phyloP scores from a whole-genome alignment of 2,888 invertebrate species.

The Machimus rusticus region DNA sequence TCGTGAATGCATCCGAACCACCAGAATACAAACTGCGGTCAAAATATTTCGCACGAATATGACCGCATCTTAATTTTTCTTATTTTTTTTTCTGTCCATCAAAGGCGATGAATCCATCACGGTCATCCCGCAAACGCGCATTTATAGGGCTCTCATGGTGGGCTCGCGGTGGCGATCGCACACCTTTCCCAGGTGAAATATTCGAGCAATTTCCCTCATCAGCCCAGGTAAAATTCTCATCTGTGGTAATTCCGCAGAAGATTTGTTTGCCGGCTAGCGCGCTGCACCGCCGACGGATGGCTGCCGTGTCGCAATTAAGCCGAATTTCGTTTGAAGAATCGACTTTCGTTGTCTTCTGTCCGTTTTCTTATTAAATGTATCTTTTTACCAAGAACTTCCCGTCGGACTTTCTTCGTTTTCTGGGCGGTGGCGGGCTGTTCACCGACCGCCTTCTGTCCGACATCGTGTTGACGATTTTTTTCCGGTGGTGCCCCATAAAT shows the following conservation, averaged over 20 bases:
- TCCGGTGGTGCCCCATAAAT: slow-evolving; percentile 13
- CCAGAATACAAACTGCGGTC: background rate
- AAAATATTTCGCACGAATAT: background rate
- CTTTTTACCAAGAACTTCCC: background rate
- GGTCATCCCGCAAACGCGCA: background rate
- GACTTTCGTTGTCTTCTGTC: background rate
- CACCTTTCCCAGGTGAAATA: background rate
- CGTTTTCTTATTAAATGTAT: background rate
- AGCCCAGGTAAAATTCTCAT: background rate
- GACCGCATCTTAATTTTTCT: background rate
- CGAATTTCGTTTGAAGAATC: slow-evolving; percentile 2
- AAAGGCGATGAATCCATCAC: background rate
- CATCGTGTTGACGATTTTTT: slow-evolving; percentile 18
- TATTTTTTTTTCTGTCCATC: background rate
- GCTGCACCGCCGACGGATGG: background rate
- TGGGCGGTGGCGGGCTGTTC: background rate
- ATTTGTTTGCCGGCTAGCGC: background rate
- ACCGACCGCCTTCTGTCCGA: slow-evolving; percentile 3
- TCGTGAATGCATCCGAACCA: background rate
- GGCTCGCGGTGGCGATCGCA: background rate
- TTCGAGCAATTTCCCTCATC: slow-evolving; percentile 18
- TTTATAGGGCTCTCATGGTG: background rate
- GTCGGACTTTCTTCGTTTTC: background rate
- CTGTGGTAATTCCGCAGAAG: slow-evolving; percentile 6
- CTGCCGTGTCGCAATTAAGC: slow-evolving; percentile 7